phyloP scores from a whole-genome alignment of 2,888 invertebrate species.

The Thereva nobilitata region DNA sequence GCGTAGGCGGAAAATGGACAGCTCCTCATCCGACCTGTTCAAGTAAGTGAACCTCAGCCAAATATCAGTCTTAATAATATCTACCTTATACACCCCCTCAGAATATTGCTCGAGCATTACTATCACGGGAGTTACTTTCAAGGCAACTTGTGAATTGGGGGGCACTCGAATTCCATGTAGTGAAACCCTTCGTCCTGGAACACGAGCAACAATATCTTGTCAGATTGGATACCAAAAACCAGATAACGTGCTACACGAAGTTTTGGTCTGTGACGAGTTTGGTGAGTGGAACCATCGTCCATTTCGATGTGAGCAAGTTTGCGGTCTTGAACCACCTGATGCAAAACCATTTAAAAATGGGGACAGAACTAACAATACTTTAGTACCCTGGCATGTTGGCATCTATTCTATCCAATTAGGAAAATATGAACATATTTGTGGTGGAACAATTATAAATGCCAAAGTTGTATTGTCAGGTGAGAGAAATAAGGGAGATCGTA shows the following conservation, averaged over 20 bases:
- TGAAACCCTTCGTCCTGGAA: conserved; percentile 39
- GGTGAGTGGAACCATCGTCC: conserved; percentile 48
- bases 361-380: conserved; percentile 35
- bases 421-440: conserved; percentile 44
- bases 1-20: conserved; percentile 5
- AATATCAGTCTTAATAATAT: neutral
- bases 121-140: conserved; percentile 11
- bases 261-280: conserved; percentile 43
- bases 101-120: conserved; percentile 11
- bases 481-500: neutral
- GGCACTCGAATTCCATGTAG: conserved; percentile 38
- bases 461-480: conserved; percentile 48
- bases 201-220: conserved; percentile 42
- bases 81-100: neutral
- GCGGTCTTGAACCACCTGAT: conserved; percentile 44
- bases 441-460: conserved; percentile 47
- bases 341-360: conserved; percentile 39
- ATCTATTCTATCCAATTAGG: conserved; percentile 40
- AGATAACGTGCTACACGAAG: conserved; percentile 1
- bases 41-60: conserved; percentile 18
- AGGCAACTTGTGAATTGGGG: conserved; percentile 37
- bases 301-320: conserved; percentile 47
- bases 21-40: conserved; percentile 22
- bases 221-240: conserved; percentile 29
- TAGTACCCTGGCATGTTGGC: conserved; percentile 51